Evolutionary conservation across 1,140 invertebrate genomes (phyloP).

Genomic region (Heterodera schachtii): DNA sequence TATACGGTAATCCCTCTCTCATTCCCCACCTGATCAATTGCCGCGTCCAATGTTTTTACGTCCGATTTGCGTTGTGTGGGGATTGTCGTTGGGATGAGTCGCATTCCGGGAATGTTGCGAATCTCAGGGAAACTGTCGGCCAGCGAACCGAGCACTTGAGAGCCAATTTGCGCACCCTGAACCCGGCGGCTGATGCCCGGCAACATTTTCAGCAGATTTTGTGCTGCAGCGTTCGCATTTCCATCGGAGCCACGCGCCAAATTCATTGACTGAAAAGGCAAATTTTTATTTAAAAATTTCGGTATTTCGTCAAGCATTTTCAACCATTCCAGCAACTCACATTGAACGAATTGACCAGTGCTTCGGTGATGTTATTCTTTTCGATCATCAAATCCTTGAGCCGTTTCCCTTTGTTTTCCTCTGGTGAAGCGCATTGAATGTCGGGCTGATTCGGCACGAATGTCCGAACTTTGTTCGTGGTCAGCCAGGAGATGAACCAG

Average conservation of each 20-base stretch:
- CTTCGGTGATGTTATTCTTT: constrained; percentile 61
- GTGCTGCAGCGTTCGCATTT: not conserved
- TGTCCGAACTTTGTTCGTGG: constrained; percentile 58
- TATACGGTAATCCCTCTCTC: not conserved
- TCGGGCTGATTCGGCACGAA: constrained; percentile 60
- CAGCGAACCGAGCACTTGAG: constrained; percentile 15
- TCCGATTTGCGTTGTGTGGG: constrained; percentile 2
- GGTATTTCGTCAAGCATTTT: not conserved
- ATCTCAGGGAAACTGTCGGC: constrained; percentile 22
- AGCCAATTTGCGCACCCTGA: constrained; percentile 20
- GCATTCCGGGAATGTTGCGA: constrained; percentile 36
- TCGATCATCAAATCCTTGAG: constrained; percentile 63
- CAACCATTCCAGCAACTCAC: constrained; percentile 16
- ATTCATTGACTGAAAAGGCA: constrained; percentile 25
- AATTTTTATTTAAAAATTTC: not conserved
- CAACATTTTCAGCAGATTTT: constrained; percentile 16
- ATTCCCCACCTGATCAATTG: constrained; percentile 4
- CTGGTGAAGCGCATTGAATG: constrained; percentile 53
- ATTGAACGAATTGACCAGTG: constrained; percentile 37
- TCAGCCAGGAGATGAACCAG: constrained; percentile 61
- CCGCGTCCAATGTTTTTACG: not conserved
- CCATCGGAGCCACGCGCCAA: constrained; percentile 13
- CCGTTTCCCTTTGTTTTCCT: constrained; percentile 43
- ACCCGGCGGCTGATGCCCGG: constrained; percentile 17
- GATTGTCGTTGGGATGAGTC: constrained; percentile 23